Percentiles rank a stretch among this genome's conserved stretches.
Evolutionary conservation across 2,113 vertebrate genomes (phyloP).

Genomic region (Eubucco bourcierii): DNA sequence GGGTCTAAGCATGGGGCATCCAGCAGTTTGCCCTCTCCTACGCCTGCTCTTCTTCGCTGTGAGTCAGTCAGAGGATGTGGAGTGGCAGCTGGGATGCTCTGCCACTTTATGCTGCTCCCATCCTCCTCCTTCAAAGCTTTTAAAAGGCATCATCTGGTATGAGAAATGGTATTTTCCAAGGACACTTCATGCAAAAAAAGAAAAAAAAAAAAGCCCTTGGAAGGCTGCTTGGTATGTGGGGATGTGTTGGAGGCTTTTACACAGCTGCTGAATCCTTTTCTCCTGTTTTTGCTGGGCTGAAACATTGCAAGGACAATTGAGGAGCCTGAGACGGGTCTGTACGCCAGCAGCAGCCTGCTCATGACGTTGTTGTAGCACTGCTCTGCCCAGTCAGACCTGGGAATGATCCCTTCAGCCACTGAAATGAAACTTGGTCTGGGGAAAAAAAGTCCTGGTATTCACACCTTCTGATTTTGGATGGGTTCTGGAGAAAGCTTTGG

Average conservation of each 20-base stretch:
- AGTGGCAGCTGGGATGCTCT: not conserved
- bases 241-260: not conserved
- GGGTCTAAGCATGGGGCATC: too few species aligned
- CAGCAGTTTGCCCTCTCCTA: not conserved
- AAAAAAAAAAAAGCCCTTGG: not conserved
- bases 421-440: not conserved
- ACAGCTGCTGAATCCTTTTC: not conserved
- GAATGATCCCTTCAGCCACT: not conserved
- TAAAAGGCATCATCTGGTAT: not conserved
- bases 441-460: not conserved
- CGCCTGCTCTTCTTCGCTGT: not conserved
- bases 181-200: not conserved
- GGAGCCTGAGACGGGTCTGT: not conserved
- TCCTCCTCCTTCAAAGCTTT: not conserved
- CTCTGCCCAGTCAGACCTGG: not conserved
- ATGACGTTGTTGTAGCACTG: rapidly evolving
- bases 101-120: not conserved
- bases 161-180: not conserved
- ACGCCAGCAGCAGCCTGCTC: not conserved
- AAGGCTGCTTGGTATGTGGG: not conserved
- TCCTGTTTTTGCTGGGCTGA: rapidly evolving
- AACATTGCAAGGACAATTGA: not conserved
- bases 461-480: not conserved
- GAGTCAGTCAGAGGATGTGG: not conserved
- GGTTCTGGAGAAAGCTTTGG: not conserved